These are phyloP conservation scores for Morpho deidamia DNA, from an alignment of 2,888 invertebrate species.

Conservation along the genomic window DNA sequence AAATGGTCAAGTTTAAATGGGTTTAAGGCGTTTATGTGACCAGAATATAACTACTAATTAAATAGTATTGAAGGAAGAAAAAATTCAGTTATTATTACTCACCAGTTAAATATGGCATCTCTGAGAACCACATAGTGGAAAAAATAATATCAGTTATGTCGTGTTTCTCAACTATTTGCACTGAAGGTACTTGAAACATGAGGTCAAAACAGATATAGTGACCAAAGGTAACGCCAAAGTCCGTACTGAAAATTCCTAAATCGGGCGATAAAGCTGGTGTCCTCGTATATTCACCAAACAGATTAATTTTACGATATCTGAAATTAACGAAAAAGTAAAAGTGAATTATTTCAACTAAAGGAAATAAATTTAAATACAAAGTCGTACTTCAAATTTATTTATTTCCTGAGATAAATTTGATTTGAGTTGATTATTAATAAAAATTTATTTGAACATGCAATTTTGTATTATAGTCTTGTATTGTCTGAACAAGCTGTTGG, in stretches of 20 bases:
- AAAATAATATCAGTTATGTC: slow-evolving; percentile 81
- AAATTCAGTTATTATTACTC: slow-evolving; percentile 18
- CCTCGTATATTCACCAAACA: slow-evolving; percentile 74
- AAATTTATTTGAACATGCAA: too few relatives aligned
- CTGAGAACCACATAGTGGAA: slow-evolving; percentile 89
- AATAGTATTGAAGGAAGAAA: too few relatives aligned
- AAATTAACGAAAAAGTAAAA: slow-evolving; percentile 15
- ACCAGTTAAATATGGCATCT: slow-evolving; percentile 87
- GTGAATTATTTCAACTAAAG: not conserved
- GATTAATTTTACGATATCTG: slow-evolving; percentile 71
- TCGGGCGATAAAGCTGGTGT: slow-evolving; percentile 78
- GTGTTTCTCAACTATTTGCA: slow-evolving; percentile 71
- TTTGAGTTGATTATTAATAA: too few relatives aligned
- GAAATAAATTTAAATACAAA: not conserved
- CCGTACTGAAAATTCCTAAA: slow-evolving; percentile 81
- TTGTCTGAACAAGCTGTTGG: too few relatives aligned
- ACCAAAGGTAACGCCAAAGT: slow-evolving; percentile 88
- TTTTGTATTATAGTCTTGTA: too few relatives aligned
- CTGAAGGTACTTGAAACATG: slow-evolving; percentile 83
- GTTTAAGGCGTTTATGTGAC: not conserved
- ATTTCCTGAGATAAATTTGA: too few relatives aligned
- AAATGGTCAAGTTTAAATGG: too few relatives aligned
- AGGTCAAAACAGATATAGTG: slow-evolving; percentile 91
- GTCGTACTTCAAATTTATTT: too few relatives aligned
- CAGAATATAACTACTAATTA: too few relatives aligned